Percentiles rank a stretch among this genome's conserved stretches.
phyloP scores from a whole-genome alignment of 2,113 vertebrate genomes.

The Baryphthengus martii region DNA sequence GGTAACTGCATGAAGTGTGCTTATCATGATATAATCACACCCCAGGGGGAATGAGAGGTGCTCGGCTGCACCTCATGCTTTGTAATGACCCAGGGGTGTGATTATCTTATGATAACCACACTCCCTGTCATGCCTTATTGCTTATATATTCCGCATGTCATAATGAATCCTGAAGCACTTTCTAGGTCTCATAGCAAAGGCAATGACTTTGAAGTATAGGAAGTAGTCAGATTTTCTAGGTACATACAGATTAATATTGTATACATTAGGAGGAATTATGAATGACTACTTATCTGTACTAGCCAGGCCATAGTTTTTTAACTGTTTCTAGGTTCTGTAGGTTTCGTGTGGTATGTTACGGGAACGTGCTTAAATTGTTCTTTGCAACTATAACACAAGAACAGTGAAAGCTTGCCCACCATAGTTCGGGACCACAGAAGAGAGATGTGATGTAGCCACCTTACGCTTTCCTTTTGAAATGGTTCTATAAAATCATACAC shows the following conservation, averaged over 20 bases:
- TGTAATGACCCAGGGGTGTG: constrained; percentile 81
- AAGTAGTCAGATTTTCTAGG: constrained; percentile 74
- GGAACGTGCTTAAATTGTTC: constrained; percentile 29
- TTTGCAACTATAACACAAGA: neutral
- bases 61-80: constrained; percentile 71
- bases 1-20: constrained; percentile 68
- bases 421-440: neutral
- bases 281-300: constrained; percentile 72
- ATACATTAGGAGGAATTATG: constrained; percentile 74
- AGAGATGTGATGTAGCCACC: neutral
- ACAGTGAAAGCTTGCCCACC: neutral
- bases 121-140: constrained; percentile 80
- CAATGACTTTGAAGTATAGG: constrained; percentile 76
- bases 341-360: neutral
- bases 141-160: constrained; percentile 79
- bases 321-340: constrained; percentile 50
- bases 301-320: constrained; percentile 59
- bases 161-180: constrained; percentile 80
- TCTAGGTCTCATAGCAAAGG: constrained; percentile 68
- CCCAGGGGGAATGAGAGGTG: constrained; percentile 75
- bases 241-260: constrained; percentile 76
- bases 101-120: constrained; percentile 79
- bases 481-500: neutral
- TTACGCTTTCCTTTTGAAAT: neutral
- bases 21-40: constrained; percentile 74